Evolutionary conservation across 1,140 invertebrate genomes (phyloP), one percentile per base, ranked within the genome.

Genomic region (Bemisia tabaci): DNA sequence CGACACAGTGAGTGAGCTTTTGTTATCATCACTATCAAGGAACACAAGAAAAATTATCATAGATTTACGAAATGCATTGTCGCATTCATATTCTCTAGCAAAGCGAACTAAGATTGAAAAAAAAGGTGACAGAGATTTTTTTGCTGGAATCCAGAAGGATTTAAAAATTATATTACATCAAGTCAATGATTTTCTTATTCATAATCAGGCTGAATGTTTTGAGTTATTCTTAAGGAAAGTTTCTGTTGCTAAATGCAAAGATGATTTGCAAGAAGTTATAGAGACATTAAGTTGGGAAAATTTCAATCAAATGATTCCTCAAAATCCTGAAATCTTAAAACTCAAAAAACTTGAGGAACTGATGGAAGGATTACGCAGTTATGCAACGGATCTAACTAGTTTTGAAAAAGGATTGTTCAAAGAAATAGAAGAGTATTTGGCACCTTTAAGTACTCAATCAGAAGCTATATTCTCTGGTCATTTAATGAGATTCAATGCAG

Each of bases 91-190:
- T 26, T n/a, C 39, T n/a, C 24, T n/a, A 1, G 23, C 11, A 2
- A 66, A n/a, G n/a, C n/a, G 60, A 60, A 66, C 60, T 12, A 23
- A 62, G 22, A 62, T 62, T 23, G 60, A 62, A 22, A 23, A 62
- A 62, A 62, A 62, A 21, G 11, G 11, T 21, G 60, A 62, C 22
- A 23, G 11, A 12, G 22, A 23, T 23, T 62, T 62, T 23, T 62
- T 62, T 23, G 23, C 23, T 23, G 60, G 60, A 21, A 23, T 62
- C 12, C 60, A 62, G 23, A 62, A 22, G 12, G 60, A 62, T 62
- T 12, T 23, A 11, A 62, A 62, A 62, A 62, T 12, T 12, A 62
- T 62, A 12, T 11, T 21, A 12, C 11, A 62, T 62, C 12, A 21
- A 23, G 23, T 62, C 22, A 62, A 12, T 23, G 60, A 62, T 12